Evolutionary conservation across 2,888 invertebrate genomes (phyloP), one percentile per base, ranked within the genome.

Genomic region (Rhamnusium bicolor): DNA sequence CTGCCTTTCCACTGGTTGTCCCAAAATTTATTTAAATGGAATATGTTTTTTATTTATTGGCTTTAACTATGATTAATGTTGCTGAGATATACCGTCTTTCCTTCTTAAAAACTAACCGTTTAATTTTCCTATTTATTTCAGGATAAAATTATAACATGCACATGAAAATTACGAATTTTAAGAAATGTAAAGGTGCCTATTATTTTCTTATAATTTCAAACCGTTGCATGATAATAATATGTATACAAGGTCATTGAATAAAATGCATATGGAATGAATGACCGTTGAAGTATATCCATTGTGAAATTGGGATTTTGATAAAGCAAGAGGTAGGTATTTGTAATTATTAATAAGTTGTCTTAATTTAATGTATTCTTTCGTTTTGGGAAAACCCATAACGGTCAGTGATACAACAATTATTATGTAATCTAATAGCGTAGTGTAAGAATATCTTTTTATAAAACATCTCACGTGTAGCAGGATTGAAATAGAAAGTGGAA

Each of bases 401-500:
- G 53, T 51, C 27, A 40, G 7, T 29, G 29, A 29, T 65, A 18
- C 18, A 65, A 65, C 32, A 54, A 18, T 65, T 65, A 65, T n/a
- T 32, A 8, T n/a, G n/a, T n/a, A n/a, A n/a, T n/a, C n/a, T n/a
- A n/a, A n/a, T n/a, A n/a, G n/a, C n/a, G n/a, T n/a, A n/a, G n/a
- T n/a, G n/a, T n/a, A n/a, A n/a, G n/a, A n/a, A n/a, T n/a, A n/a
- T n/a, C n/a, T 19, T 19, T 40, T 21, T 32, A 0, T 32, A 60
- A 29, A 60, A 19, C 40, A 61, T 19, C 40, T 40, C 7, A 10
- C 40, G 40, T 61, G 29, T 32, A 10, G 40, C 19, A 40, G n/a
- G 12, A 27, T n/a, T 8, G 65, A 54, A 65, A 65, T 51, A 65
- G 65, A 65, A 65, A 65, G 65, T 65, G 53, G 53, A 32, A 19